Percentiles rank a stretch among this genome's conserved stretches.
Evolutionary conservation across 2,113 vertebrate species (phyloP).

Genomic region (Hyaena hyaena): DNA sequence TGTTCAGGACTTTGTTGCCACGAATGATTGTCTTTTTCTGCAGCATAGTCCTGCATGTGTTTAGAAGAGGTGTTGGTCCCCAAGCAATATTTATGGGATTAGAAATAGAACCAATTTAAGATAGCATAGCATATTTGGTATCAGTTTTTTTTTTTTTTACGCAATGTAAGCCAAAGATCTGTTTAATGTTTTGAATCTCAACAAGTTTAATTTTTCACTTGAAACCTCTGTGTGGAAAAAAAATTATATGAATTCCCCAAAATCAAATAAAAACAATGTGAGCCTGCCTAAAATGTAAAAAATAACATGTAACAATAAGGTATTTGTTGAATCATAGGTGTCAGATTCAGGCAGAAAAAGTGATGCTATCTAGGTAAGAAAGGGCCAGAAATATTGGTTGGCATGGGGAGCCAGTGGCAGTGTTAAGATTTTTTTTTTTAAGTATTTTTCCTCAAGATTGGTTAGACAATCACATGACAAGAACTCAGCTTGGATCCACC

Average conservation of each 20-base stretch:
- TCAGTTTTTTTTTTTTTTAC: constrained; percentile 1
- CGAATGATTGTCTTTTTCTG: not conserved
- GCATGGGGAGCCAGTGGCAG: fast-evolving
- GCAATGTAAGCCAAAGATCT: not conserved
- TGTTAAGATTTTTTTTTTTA: not conserved
- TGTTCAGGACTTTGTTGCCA: not conserved
- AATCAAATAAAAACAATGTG: not conserved
- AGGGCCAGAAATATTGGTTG: not conserved
- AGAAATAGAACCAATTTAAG: not conserved
- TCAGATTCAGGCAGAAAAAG: not conserved
- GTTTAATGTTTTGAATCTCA: not conserved
- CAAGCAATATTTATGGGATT: not conserved
- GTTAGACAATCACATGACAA: not conserved
- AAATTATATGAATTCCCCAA: not conserved
- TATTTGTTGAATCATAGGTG: not conserved
- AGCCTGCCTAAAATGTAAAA: not conserved
- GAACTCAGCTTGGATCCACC: not conserved
- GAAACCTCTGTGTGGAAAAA: not conserved
- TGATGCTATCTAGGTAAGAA: not conserved
- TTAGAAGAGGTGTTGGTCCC: not conserved
- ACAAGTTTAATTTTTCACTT: not conserved
- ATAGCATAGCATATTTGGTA: not conserved
- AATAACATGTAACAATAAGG: not conserved
- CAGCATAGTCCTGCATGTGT: not conserved
- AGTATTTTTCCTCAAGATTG: not conserved